Percentiles rank a stretch among this genome's conserved stretches.
Evolutionary conservation across 64 coral and sea anemone genomes (phyloP).

Genomic region (Dendrophyllia cribrosa): DNA sequence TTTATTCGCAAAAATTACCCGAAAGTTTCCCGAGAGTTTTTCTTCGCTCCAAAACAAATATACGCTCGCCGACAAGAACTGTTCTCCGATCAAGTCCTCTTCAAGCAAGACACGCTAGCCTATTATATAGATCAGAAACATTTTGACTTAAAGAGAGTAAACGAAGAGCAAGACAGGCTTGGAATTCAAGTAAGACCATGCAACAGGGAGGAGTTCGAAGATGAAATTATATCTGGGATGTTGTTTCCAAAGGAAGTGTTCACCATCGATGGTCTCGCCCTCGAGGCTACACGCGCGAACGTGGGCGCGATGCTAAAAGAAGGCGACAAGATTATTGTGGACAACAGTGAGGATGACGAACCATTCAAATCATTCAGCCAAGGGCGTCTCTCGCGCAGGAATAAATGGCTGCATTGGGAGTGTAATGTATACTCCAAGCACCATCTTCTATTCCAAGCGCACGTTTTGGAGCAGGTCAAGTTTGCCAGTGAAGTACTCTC

Average conservation of each 20-base stretch:
- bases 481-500: neutral
- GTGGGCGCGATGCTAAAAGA: constrained; percentile 5
- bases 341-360: constrained; percentile 23
- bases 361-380: constrained; percentile 35
- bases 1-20: constrained; percentile 31
- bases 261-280: neutral
- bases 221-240: constrained; percentile 31
- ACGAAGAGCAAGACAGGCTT: neutral
- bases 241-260: constrained; percentile 30
- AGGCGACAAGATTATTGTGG: constrained; percentile 11
- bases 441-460: constrained; percentile 24
- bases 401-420: constrained; percentile 17
- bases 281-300: constrained; percentile 19
- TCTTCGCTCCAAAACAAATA: constrained; percentile 19
- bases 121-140: constrained; percentile 13
- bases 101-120: constrained; percentile 31
- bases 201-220: constrained; percentile 33
- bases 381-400: neutral
- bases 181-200: constrained; percentile 14
- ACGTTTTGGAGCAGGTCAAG: constrained; percentile 28
- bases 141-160: constrained; percentile 1
- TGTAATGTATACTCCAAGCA: neutral
- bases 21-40: constrained; percentile 33
- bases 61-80: constrained; percentile 27
- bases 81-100: constrained; percentile 25